Conservation (phyloP, 2,888 invertebrate species). For the Dryococelus australis region DNA sequence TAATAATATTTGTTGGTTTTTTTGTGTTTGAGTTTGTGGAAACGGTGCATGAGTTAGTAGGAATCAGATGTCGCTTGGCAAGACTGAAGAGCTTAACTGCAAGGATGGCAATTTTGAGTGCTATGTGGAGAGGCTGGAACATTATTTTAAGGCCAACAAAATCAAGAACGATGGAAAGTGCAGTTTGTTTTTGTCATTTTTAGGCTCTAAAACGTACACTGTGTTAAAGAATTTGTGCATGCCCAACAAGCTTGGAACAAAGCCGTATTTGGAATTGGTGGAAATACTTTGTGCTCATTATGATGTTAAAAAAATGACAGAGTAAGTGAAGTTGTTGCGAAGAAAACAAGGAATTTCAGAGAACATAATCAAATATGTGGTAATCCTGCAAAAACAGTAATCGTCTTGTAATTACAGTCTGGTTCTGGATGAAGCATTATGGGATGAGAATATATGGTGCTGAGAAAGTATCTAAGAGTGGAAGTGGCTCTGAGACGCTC, state of each 20-base stretch:
- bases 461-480: not conserved
- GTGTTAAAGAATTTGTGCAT: not conserved
- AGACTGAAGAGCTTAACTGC: not conserved
- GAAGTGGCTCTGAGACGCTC: not conserved
- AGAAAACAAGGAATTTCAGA: not conserved
- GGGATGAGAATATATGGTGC: not conserved
- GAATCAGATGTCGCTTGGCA: not conserved
- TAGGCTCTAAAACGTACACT: not conserved
- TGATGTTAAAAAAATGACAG: not conserved
- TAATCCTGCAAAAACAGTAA: not conserved
- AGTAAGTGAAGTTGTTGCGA: not conserved
- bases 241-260: not conserved
- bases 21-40: too few relatives aligned
- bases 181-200: not conserved
- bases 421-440: not conserved
- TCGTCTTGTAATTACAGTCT: not conserved
- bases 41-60: too few relatives aligned
- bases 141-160: not conserved
- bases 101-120: not conserved
- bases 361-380: not conserved
- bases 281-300: not conserved
- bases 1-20: too few relatives aligned
- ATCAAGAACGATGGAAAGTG: not conserved
- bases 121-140: not conserved
- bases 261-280: not conserved